Evolutionary conservation across 2,113 vertebrate genomes (phyloP).

Genomic region (Rhinolophus ferrumequinum): DNA sequence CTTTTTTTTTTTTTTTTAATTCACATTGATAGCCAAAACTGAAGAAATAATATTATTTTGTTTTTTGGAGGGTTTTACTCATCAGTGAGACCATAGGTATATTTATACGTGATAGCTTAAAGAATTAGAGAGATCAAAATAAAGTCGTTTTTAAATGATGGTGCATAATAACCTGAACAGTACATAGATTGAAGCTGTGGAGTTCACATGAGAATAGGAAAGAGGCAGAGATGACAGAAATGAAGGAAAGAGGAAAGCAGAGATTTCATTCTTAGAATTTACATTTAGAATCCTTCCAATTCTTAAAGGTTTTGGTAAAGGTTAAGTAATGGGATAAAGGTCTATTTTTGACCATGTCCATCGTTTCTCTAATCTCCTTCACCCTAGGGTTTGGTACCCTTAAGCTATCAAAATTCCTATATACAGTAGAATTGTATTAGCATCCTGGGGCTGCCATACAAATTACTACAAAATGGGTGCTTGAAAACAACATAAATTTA

Average conservation of each 20-base stretch:
- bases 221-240: background rate
- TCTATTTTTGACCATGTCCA: fast-evolving
- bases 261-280: background rate
- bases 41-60: background rate
- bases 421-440: background rate
- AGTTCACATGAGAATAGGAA: background rate
- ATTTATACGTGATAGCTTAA: background rate
- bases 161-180: background rate
- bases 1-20: background rate
- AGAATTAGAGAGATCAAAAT: background rate
- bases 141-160: background rate
- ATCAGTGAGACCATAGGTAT: background rate
- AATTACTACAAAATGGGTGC: background rate
- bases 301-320: background rate
- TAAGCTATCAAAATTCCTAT: background rate
- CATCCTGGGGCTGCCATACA: background rate
- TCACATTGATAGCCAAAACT: background rate
- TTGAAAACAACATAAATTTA: background rate
- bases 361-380: background rate
- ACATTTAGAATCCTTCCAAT: background rate
- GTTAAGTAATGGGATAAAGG: background rate
- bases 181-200: fast-evolving
- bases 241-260: background rate
- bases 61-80: background rate
- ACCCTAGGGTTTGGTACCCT: background rate